A percentile compares a stretch with the other conserved stretches of the same genome.
Conservation (phyloP, 1,140 invertebrate species). For the Fopius arisanus region DNA sequence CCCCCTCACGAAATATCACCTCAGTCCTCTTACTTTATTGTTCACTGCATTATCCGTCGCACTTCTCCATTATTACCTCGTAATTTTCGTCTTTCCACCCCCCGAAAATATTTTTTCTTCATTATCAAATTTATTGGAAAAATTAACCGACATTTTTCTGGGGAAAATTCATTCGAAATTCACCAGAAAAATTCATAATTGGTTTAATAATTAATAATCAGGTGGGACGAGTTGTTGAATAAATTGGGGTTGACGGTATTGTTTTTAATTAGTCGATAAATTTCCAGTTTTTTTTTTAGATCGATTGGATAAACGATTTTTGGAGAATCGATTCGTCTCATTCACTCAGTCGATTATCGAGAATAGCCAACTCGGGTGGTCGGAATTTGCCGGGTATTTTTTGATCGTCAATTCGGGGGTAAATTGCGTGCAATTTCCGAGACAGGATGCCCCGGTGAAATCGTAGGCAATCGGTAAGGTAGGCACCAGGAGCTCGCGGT, state of each 20-base stretch:
- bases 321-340: too few species aligned
- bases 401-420: not conserved
- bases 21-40: not conserved
- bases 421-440: not conserved
- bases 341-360: too few species aligned
- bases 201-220: too few species aligned
- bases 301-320: too few species aligned
- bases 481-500: conserved; percentile 39
- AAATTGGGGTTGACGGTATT: too few species aligned
- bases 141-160: too few species aligned
- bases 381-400: not conserved
- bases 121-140: too few species aligned
- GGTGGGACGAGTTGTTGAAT: too few species aligned
- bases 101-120: not conserved
- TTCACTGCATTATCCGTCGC: not conserved
- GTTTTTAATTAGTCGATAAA: too few species aligned
- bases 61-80: not conserved
- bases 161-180: not conserved
- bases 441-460: not conserved
- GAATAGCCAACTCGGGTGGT: not conserved
- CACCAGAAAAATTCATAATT: too few species aligned
- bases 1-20: not conserved
- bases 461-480: conserved; percentile 54
- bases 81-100: not conserved
- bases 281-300: too few species aligned